phyloP scores from a whole-genome alignment of 2,888 invertebrate genomes.

The Caradrina kadenii region DNA sequence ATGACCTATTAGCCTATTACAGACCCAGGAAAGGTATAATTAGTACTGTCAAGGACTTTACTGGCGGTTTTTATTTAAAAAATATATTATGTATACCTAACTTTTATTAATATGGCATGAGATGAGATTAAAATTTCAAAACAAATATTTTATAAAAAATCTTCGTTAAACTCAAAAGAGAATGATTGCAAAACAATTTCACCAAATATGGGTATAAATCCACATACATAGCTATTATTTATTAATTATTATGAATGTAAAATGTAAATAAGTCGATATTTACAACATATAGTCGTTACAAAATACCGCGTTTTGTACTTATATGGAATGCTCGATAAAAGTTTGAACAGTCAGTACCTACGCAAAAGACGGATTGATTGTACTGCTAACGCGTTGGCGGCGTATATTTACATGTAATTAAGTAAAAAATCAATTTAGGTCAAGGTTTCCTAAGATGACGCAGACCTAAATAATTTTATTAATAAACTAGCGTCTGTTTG shows the following conservation, averaged over 20 bases:
- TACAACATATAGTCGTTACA: conserved; percentile 4
- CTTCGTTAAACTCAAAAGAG: neutral
- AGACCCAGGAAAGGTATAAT: conserved; percentile 41
- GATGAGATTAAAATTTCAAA: conserved; percentile 2
- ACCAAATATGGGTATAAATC: conserved; percentile 15
- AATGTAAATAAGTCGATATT: conserved; percentile 15
- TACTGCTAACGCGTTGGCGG: conserved; percentile 72
- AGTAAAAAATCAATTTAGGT: conserved; percentile 77
- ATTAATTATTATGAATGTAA: neutral
- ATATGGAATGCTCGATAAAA: conserved; percentile 40
- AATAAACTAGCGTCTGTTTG: conserved; percentile 21
- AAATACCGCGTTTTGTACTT: conserved; percentile 17
- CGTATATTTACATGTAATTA: conserved; percentile 79
- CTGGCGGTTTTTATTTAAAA: neutral
- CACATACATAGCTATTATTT: neutral
- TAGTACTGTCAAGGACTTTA: conserved; percentile 38
- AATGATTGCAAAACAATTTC: conserved; percentile 7
- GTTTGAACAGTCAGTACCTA: conserved; percentile 30
- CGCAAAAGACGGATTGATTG: conserved; percentile 63
- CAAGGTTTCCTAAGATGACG: conserved; percentile 76
- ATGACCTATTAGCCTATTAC: conserved; percentile 46
- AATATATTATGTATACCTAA: neutral
- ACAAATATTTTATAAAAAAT: neutral
- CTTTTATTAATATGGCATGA: neutral
- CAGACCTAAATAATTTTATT: conserved; percentile 44